These are phyloP conservation scores for Pelobates cultripes DNA, from an alignment of 2,797 vertebrate genomes.

Conservation along the genomic window DNA sequence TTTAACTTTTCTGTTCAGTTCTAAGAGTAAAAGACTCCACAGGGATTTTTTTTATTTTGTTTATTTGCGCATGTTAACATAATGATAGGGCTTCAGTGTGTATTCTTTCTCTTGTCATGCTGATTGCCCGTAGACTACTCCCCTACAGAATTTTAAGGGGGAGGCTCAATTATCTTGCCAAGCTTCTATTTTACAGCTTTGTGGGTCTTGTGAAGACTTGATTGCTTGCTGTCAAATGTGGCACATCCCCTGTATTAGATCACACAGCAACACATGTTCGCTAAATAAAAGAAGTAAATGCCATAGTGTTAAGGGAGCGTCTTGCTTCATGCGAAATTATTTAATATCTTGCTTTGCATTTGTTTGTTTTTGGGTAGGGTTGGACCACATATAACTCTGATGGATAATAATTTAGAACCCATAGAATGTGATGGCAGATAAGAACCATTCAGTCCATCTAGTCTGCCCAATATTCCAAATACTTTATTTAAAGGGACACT, in stretches of 20 bases:
- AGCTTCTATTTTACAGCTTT: constrained; percentile 14
- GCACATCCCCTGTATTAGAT: constrained; percentile 32
- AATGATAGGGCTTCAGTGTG: constrained; percentile 40
- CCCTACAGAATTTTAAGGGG: constrained; percentile 8
- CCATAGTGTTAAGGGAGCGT: neutral
- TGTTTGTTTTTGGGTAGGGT: too few relatives aligned
- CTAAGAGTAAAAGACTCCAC: constrained; percentile 2
- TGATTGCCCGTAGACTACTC: constrained; percentile 51
- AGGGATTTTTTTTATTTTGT: too few relatives aligned
- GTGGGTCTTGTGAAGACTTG: constrained; percentile 44
- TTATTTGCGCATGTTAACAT: constrained; percentile 28
- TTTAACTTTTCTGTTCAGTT: neutral
- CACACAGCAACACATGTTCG: neutral
- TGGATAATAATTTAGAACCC: too few relatives aligned
- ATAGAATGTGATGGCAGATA: too few relatives aligned
- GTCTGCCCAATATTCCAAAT: too few relatives aligned
- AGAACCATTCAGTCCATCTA: too few relatives aligned
- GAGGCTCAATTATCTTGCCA: constrained; percentile 41
- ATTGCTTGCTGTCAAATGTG: constrained; percentile 41
- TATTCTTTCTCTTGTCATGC: constrained; percentile 37
- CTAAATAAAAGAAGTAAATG: neutral
- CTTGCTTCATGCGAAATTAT: too few relatives aligned
- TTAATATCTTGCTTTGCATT: too few relatives aligned
- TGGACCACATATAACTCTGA: too few relatives aligned
- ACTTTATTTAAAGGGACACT: too few relatives aligned